Evolutionary conservation across 2,888 invertebrate species (phyloP), one percentile per base, ranked within the genome.

Genomic region (Eristalis intricaria): DNA sequence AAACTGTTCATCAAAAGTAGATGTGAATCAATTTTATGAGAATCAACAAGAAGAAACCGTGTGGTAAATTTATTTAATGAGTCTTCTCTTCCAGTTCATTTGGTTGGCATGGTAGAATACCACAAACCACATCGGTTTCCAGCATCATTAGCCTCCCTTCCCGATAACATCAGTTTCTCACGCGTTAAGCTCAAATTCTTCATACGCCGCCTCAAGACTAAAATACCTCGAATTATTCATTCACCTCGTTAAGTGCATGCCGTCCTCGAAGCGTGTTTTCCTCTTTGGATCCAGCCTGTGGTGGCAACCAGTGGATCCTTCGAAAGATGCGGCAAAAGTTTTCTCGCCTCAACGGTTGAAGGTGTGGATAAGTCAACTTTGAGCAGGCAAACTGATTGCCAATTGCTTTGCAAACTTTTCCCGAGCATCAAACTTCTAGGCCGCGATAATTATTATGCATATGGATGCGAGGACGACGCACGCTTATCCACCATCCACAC

Each of bases 381-480:
- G 26, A 60, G 60, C 60, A 23, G 60, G 60, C 60, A 60, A 60
- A 60, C 60, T 60, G 26, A 60, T 60, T 60, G 60, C 60, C 60
- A 29, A 60, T 60, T 60, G 60, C 60, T 60, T 23, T 23, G 23
- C 60, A 60, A 60, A 60, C 23, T 26, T 60, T 60, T 26, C 15
- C 11, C 23, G 13, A 60, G 26, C 60, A n/a, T 19, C 50, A 50
- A 50, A 50, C 50, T 50, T 50, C n/a, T 8, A 19, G 19, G 50
- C 50, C 50, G 50, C 50, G 50, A 50, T 50, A 50, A 50, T 19
- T 50, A 50, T 50, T 50, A 50, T 50, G 50, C 50, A 50, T 50
- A 19, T 19, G 50, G 19, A 19, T 7, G 8, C 50, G 19, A 50
- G 19, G 19, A 19, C 19, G 50, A 8, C 7, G 50, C 7, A 8